A percentile compares a stretch with the other conserved stretches of the same genome.
Conservation (phyloP, 2,113 vertebrate genomes). For the Stegastes partitus region DNA sequence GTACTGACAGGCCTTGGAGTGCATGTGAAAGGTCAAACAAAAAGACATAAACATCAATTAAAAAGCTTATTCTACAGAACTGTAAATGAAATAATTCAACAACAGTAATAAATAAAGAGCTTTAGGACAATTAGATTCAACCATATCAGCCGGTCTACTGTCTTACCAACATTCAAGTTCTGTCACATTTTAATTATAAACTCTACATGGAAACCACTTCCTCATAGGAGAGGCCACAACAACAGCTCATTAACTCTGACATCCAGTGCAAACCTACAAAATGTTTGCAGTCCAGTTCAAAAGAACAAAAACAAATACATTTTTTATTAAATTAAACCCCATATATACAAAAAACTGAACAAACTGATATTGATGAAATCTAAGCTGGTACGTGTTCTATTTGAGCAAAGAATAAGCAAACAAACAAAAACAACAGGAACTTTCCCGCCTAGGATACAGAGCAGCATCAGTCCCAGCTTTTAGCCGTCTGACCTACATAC, state of each 20-base stretch:
- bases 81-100: background rate
- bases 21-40: background rate
- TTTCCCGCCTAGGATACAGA: no score
- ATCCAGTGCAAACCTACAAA: background rate
- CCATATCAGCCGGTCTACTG: background rate
- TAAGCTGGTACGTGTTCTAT: no score
- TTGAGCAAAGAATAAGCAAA: no score
- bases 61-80: background rate
- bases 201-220: background rate
- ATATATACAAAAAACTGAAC: no score
- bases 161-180: fast-evolving
- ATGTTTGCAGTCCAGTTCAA: background rate
- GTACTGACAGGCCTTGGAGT: background rate
- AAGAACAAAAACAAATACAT: background rate
- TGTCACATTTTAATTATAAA: background rate
- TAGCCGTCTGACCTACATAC: no score
- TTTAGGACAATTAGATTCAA: background rate
- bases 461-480: no score
- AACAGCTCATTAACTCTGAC: background rate
- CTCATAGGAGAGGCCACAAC: background rate
- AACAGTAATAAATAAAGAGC: background rate
- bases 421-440: no score
- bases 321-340: fast-evolving
- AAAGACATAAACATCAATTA: background rate
- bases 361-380: no score